A percentile compares a stretch with the other conserved stretches of the same genome.
Evolutionary conservation across 2,888 invertebrate genomes (phyloP).

Genomic region (Nomada goodeniana): DNA sequence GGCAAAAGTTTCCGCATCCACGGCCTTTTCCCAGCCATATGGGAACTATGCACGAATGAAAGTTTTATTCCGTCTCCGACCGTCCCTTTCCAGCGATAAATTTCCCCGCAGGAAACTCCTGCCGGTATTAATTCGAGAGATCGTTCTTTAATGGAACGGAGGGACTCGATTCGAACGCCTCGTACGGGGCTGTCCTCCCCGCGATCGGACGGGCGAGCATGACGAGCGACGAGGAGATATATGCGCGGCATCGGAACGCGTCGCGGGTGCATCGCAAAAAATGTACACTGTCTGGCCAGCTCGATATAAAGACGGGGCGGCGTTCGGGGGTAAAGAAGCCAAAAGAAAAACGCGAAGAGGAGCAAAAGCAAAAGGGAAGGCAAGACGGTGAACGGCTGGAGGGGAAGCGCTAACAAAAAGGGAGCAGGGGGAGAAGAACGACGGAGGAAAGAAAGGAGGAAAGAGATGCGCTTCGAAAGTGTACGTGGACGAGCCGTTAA

Average conservation of each 20-base stretch:
- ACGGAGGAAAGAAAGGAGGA: slow-evolving; percentile 27
- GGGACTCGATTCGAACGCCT: background rate
- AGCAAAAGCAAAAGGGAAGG: slow-evolving; percentile 28
- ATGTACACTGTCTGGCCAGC: slow-evolving; percentile 34
- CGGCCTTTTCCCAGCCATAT: background rate
- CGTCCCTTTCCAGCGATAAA: background rate
- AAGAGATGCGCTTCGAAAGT: slow-evolving; percentile 63
- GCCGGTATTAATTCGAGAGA: slow-evolving; percentile 1
- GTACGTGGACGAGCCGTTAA: slow-evolving; percentile 59
- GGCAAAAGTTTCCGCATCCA: background rate
- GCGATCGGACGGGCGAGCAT: background rate
- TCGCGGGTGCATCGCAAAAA: slow-evolving; percentile 13
- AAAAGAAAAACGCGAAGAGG: slow-evolving; percentile 20
- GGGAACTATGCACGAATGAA: background rate
- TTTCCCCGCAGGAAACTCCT: background rate
- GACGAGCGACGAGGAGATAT: slow-evolving; percentile 15
- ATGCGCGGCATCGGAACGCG: slow-evolving; percentile 14
- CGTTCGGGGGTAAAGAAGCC: slow-evolving; percentile 16
- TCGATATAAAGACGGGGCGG: slow-evolving; percentile 53
- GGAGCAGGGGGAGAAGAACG: slow-evolving; percentile 9
- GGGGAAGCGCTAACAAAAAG: slow-evolving; percentile 24
- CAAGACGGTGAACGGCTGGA: slow-evolving; percentile 7
- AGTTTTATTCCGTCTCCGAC: background rate
- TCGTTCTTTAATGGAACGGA: background rate
- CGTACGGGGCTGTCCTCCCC: too few relatives aligned